These are phyloP conservation scores for Rhodeus uyekii DNA, from an alignment of 2,797 vertebrate genomes.

Conservation along the genomic window DNA sequence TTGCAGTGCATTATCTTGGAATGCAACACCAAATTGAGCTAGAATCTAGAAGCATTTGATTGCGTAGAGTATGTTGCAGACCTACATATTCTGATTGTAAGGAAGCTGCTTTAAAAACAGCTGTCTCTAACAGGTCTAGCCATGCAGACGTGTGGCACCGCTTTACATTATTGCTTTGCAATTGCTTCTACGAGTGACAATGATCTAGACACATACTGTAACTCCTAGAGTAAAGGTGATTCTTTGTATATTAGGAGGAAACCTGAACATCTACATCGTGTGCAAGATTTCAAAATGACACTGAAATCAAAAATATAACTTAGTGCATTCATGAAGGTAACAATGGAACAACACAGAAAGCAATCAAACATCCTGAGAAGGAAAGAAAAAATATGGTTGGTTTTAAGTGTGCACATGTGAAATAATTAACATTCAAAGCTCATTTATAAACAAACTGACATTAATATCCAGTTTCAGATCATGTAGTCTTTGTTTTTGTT, in stretches of 20 bases:
- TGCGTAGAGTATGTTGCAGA: background rate
- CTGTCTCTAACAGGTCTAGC: background rate
- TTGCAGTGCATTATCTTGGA: background rate
- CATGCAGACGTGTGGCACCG: conserved; percentile 3
- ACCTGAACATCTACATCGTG: conserved; percentile 8
- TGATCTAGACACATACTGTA: conserved; percentile 12
- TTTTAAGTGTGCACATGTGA: conserved; percentile 20
- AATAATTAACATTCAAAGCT: conserved; percentile 34
- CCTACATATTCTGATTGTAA: background rate
- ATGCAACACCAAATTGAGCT: background rate
- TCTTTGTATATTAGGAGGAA: conserved; percentile 33
- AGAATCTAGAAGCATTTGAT: background rate
- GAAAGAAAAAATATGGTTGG: conserved; percentile 32
- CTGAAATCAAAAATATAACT: conserved; percentile 16
- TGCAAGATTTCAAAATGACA: conserved; percentile 28
- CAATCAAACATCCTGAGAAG: conserved; percentile 36
- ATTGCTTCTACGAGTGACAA: background rate
- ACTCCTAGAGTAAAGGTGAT: conserved; percentile 20
- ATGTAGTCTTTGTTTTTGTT: background rate
- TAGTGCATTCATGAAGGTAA: background rate
- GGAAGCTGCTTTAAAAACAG: background rate
- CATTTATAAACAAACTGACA: conserved; percentile 1
- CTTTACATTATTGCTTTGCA: conserved; percentile 46
- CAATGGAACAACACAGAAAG: background rate
- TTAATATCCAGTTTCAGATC: background rate